Evolutionary conservation across 2,888 invertebrate genomes (phyloP).

Genomic region (Oxytorus armatus): DNA sequence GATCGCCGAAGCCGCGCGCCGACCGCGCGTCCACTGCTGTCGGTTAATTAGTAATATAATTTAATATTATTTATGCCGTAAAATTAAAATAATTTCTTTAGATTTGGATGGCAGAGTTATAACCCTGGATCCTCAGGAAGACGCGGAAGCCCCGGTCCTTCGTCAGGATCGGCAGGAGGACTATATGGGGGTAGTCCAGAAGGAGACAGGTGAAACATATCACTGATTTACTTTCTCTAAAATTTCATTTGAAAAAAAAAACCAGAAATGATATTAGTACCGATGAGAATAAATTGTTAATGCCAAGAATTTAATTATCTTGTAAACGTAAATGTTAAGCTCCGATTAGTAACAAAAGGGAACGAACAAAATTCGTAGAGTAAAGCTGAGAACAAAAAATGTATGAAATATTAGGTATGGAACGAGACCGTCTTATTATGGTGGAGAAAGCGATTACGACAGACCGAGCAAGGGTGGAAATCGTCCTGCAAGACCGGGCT

Average conservation of each 20-base stretch:
- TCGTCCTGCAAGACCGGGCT: constrained; percentile 67
- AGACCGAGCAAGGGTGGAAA: constrained; percentile 59
- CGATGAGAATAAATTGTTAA: no score
- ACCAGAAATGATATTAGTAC: no score
- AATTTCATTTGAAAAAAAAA: background rate
- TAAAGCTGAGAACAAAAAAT: background rate
- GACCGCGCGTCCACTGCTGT: no score
- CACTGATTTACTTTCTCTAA: background rate
- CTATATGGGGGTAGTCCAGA: constrained; percentile 57
- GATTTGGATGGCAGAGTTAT: constrained; percentile 73
- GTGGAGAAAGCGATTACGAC: constrained; percentile 64
- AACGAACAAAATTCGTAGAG: background rate
- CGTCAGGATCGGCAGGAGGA: constrained; percentile 47
- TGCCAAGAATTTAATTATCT: no score
- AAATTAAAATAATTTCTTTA: constrained; percentile 13
- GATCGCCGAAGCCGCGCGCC: no score
- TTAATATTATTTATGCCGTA: no score
- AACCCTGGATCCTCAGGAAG: constrained; percentile 67
- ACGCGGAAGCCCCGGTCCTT: constrained; percentile 53
- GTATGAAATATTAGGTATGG: constrained; percentile 68
- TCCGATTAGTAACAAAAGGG: background rate
- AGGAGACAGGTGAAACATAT: constrained; percentile 70
- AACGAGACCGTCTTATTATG: constrained; percentile 70
- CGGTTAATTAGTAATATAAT: no score
- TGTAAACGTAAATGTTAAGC: background rate